Evolutionary conservation across 2,888 invertebrate genomes (phyloP).

Genomic region (Octonoba sinensis): DNA sequence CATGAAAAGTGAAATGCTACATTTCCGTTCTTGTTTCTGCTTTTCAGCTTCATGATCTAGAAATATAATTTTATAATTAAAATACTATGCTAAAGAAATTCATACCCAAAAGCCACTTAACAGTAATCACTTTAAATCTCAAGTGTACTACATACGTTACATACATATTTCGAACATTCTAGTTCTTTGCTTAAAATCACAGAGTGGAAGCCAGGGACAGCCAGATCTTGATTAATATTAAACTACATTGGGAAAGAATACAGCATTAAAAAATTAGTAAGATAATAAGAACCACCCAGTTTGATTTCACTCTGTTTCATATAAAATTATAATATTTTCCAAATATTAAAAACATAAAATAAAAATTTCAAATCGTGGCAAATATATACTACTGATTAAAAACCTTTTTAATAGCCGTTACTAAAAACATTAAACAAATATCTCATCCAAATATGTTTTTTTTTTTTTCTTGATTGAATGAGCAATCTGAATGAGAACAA

Average conservation of each 20-base stretch:
- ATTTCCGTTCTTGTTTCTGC: too few species aligned
- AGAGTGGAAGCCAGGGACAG: slow-evolving; percentile 56
- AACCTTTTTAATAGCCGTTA: too few species aligned
- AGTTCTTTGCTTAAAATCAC: slow-evolving; percentile 52
- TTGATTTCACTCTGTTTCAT: neutral
- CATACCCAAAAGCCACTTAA: slow-evolving; percentile 23
- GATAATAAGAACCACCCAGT: neutral
- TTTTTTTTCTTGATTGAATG: too few species aligned
- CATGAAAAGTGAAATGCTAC: too few species aligned
- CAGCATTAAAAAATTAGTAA: slow-evolving; percentile 4
- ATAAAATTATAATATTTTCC: neutral
- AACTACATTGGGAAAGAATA: neutral
- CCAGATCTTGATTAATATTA: slow-evolving; percentile 25
- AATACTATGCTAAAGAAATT: too few species aligned
- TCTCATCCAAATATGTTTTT: too few species aligned
- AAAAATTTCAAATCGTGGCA: neutral
- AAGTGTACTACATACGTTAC: too few species aligned
- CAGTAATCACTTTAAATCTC: slow-evolving; percentile 1
- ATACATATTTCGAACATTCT: slow-evolving; percentile 39
- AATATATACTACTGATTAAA: too few species aligned
- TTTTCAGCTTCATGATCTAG: too few species aligned
- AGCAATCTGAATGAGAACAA: too few species aligned
- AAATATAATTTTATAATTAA: too few species aligned
- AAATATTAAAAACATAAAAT: slow-evolving; percentile 8
- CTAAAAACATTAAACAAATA: too few species aligned